Evolutionary conservation across 2,113 vertebrate species (phyloP), one percentile per base, ranked within the genome.

Genomic region (Tiliqua scincoides): DNA sequence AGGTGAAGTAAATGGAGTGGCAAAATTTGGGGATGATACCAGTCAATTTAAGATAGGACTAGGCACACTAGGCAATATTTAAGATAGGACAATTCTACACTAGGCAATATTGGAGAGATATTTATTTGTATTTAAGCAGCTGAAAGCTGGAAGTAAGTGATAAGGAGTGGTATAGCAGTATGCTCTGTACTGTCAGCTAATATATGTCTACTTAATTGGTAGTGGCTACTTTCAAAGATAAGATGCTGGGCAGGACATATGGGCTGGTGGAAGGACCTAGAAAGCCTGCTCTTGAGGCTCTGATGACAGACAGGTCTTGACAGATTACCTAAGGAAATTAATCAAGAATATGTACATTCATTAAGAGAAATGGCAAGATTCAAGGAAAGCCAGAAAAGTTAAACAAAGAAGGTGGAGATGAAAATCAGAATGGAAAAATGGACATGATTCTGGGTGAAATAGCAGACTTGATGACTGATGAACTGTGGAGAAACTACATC

Each of bases 251-350:
- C 59, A 52, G 59, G 57, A 21, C n/a, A 57, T 32, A 59, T 61
- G 81, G 12, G 35, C 32, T 17, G 10, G 17, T 27, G 54, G 48
- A 35, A 71, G 72, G 52, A 59, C 59, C 59, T 32, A 81, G 40
- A 2, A 81, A 81, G 6, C 25, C 54, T 75, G 40, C 11, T n/a
- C 59, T 32, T 48, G 11, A 15, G n/a, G 43, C 32, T 70, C 32
- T 30, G 12, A 54, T 54, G 52, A 54, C 88, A 91, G 40, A 6
- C 73, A 62, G 11, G 37, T 77, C 77, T 54, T 89, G 82, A 82
- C 83, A 65, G 27, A 52, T 52, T 61, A 4, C 57, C 79, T 62
- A 11, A 18, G 23, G 23, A 54, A 30, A 88, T 59, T 43, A 89
- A 30, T 11, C 75, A 35, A 40, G 88, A 92, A 85, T 93, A 83